Evolutionary conservation across 2,113 vertebrate species (phyloP).

Genomic region (Tachycineta bicolor): DNA sequence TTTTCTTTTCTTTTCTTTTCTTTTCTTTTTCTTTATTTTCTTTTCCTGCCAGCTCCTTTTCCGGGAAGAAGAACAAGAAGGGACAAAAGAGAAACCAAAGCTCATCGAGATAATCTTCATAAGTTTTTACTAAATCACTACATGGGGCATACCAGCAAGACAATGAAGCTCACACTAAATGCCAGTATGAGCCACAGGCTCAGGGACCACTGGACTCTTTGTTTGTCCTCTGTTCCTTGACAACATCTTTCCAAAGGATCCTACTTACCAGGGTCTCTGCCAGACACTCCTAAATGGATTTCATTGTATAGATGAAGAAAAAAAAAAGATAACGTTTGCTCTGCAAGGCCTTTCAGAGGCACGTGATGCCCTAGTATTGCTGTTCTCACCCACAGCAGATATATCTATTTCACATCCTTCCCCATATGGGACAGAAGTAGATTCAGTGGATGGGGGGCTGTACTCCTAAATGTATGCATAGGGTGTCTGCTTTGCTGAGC

Average conservation of each 20-base stretch:
- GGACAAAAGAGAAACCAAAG: not conserved
- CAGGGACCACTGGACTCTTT: not conserved
- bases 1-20: too few relatives aligned
- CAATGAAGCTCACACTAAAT: not conserved
- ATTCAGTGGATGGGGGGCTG: not conserved
- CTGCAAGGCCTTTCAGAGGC: not conserved
- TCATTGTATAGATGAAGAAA: not conserved
- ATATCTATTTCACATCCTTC: not conserved
- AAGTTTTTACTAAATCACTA: not conserved
- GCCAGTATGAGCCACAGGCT: not conserved
- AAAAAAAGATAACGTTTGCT: not conserved
- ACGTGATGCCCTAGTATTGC: not conserved
- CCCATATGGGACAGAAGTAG: not conserved
- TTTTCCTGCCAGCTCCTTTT: not conserved
- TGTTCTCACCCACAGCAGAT: not conserved
- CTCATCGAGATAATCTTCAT: not conserved
- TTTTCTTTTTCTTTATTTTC: too few relatives aligned
- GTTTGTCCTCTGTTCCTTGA: not conserved
- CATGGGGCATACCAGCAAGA: not conserved
- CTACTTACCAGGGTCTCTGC: not conserved
- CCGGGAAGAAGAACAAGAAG: not conserved
- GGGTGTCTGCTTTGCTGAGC: not conserved
- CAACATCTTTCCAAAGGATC: not conserved
- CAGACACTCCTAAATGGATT: not conserved
- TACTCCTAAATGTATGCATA: not conserved